Conservation (phyloP, 2,888 invertebrate genomes). For the Melanchra persicariae region DNA sequence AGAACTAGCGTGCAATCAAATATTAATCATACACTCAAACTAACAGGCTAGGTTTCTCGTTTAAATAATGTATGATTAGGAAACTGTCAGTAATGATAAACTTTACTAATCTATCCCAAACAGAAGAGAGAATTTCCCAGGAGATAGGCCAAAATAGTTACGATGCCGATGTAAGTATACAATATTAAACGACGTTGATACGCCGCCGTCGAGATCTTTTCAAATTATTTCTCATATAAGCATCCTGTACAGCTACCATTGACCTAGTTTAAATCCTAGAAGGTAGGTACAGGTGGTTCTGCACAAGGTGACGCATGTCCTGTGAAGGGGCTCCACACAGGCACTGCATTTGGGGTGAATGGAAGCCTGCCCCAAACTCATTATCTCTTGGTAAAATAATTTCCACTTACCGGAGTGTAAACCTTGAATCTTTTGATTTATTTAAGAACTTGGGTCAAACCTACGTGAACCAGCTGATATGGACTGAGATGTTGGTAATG, state of each 20-base stretch:
- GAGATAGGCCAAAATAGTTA: neutral
- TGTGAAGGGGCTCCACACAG: too few species aligned
- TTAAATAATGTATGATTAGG: conserved; percentile 34
- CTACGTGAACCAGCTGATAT: conserved; percentile 71
- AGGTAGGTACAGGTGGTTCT: too few species aligned
- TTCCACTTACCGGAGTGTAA: neutral
- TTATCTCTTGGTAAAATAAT: neutral
- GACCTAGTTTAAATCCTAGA: too few species aligned
- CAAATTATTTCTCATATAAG: too few species aligned
- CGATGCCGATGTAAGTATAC: neutral
- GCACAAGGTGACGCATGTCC: too few species aligned
- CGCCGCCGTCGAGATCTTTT: neutral
- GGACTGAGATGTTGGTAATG: conserved; percentile 75
- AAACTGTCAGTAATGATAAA: conserved; percentile 36
- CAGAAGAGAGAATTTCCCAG: conserved; percentile 2
- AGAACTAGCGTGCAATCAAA: conserved; percentile 11
- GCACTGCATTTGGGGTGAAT: too few species aligned
- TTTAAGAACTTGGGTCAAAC: conserved; percentile 72
- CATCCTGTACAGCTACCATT: too few species aligned
- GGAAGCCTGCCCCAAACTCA: too few species aligned
- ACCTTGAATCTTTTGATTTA: neutral
- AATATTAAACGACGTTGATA: neutral
- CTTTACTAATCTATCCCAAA: conserved; percentile 9
- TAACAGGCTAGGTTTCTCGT: neutral
- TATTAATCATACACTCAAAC: conserved; percentile 22